Percentiles rank a stretch among this genome's conserved stretches.
These are phyloP conservation scores for Agriopis leucophaearia DNA, from an alignment of 2,888 invertebrate species.

Conservation along the genomic window DNA sequence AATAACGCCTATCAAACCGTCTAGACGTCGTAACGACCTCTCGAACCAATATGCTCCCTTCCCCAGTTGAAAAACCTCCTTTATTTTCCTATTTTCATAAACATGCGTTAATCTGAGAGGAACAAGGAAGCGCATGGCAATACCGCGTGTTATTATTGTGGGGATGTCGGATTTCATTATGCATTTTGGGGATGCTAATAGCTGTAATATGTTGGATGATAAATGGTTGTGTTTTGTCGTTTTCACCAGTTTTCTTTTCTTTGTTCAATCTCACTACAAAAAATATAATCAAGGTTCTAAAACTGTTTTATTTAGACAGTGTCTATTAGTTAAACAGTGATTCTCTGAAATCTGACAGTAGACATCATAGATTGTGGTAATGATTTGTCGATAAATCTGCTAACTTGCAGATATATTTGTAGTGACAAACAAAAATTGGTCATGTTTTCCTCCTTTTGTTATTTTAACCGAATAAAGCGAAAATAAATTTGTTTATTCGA, in stretches of 20 bases:
- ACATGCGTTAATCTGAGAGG: slow-evolving; percentile 53
- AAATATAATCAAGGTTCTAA: background rate
- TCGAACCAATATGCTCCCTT: slow-evolving; percentile 18
- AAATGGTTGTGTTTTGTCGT: background rate
- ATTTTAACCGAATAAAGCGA: no score
- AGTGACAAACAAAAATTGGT: no score
- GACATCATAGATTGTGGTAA: no score
- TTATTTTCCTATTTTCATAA: slow-evolving; percentile 22
- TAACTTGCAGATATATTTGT: no score
- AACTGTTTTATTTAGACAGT: no score
- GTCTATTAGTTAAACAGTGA: no score
- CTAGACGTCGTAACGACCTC: slow-evolving; percentile 32
- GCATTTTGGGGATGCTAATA: background rate
- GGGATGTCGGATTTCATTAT: slow-evolving; percentile 10
- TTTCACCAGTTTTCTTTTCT: background rate
- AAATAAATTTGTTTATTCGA: no score
- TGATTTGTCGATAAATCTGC: no score
- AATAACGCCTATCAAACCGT: slow-evolving; percentile 28
- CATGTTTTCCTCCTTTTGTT: no score
- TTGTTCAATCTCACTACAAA: background rate
- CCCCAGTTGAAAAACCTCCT: slow-evolving; percentile 16
- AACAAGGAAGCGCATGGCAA: slow-evolving; percentile 57
- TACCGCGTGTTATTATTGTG: slow-evolving; percentile 42
- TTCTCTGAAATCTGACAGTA: no score
- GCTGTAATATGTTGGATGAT: background rate